phyloP scores from a whole-genome alignment of 2,888 invertebrate species.

The Acanthosepion esculentum region DNA sequence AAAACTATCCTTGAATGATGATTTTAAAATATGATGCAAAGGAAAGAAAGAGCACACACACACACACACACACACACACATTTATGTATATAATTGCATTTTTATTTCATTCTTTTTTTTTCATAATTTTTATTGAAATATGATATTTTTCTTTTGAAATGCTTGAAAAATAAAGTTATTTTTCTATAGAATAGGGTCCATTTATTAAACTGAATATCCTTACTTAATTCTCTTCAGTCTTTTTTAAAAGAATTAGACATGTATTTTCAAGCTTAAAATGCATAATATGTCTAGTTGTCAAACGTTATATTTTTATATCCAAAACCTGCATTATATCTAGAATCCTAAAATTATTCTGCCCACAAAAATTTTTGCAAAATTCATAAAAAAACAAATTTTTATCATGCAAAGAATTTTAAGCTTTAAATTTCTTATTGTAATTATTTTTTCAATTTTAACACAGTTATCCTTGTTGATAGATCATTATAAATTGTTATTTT shows the following conservation, averaged over 20 bases:
- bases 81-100: slow-evolving; percentile 33
- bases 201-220: not conserved
- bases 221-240: not conserved
- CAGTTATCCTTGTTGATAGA: not conserved
- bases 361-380: not conserved
- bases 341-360: not conserved
- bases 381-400: not conserved
- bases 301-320: not conserved
- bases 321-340: not conserved
- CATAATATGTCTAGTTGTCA: not conserved
- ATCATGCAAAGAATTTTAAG: not conserved
- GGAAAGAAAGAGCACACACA: too few species aligned
- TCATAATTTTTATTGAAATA: not conserved
- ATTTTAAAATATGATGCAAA: not conserved
- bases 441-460: not conserved
- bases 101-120: not conserved
- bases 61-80: too few species aligned
- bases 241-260: slow-evolving; percentile 1
- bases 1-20: slow-evolving; percentile 24
- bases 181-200: slow-evolving; percentile 33
- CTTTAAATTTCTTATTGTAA: slow-evolving; percentile 6
- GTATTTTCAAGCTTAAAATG: slow-evolving; percentile 11
- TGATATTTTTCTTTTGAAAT: not conserved
- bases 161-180: not conserved
- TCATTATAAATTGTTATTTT: slow-evolving; percentile 2